phyloP scores from a whole-genome alignment of 2,113 vertebrate species.

The Helogale parvula region DNA sequence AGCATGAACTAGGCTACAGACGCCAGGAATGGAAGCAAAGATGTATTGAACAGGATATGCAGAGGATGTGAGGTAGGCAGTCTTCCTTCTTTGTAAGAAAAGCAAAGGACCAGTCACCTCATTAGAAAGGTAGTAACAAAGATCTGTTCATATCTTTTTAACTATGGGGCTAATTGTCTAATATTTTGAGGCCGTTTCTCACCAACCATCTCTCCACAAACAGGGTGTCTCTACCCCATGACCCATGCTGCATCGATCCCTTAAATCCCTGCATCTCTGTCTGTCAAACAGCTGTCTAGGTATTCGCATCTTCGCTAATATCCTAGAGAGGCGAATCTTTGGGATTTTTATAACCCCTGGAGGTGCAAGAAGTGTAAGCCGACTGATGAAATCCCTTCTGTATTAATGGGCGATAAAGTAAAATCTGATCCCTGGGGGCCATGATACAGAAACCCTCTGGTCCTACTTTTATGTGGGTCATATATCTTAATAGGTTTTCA shows the following conservation, averaged over 20 bases:
- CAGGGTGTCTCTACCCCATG: too few relatives aligned
- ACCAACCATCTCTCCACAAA: background rate
- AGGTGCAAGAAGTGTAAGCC: slow-evolving; percentile 63
- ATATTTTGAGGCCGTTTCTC: background rate
- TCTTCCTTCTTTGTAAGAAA: background rate
- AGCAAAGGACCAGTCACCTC: background rate
- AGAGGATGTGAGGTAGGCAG: background rate
- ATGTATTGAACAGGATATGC: background rate
- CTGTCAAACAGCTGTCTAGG: slow-evolving; percentile 20
- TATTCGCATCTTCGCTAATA: slow-evolving; percentile 42
- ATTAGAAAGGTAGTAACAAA: background rate
- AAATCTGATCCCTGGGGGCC: slow-evolving; percentile 71
- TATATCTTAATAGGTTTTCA: slow-evolving; percentile 83
- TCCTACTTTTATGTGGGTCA: slow-evolving; percentile 80
- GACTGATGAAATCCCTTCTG: slow-evolving; percentile 80
- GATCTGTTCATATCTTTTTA: background rate
- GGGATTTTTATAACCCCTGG: slow-evolving; percentile 54
- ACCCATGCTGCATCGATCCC: background rate
- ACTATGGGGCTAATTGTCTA: background rate
- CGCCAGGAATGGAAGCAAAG: background rate
- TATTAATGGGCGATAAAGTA: slow-evolving; percentile 82
- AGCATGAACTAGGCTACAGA: background rate
- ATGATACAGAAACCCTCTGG: slow-evolving; percentile 63
- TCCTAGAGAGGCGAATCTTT: slow-evolving; percentile 47
- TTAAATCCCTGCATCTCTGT: background rate